Evolutionary conservation across 2,113 vertebrate species (phyloP).

Genomic region (Scartelaos histophorus): DNA sequence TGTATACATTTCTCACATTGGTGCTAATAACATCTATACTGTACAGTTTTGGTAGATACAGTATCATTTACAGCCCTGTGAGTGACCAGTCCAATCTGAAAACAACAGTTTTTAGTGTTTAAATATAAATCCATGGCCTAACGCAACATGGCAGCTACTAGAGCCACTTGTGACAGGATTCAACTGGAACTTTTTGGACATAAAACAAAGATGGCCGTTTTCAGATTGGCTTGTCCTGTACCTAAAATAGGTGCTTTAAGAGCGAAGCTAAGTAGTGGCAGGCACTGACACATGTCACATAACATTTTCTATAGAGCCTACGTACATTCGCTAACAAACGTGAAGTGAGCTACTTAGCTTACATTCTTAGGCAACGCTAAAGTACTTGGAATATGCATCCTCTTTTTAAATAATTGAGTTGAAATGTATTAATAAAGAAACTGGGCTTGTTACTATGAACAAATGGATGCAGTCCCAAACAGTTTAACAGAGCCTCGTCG

Average conservation of each 20-base stretch:
- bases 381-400: conserved; percentile 46
- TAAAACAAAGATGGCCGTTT: conserved; percentile 48
- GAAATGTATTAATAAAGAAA: conserved; percentile 7
- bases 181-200: conserved; percentile 23
- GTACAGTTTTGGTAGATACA: conserved; percentile 87
- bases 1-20: conserved; percentile 90
- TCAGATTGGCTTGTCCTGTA: conserved; percentile 65
- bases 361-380: conserved; percentile 69
- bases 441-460: conserved; percentile 23
- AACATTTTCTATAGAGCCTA: conserved; percentile 66
- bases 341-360: conserved; percentile 73
- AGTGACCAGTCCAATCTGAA: conserved; percentile 79
- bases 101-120: conserved; percentile 61
- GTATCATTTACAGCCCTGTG: conserved; percentile 79
- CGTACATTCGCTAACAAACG: conserved; percentile 71
- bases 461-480: conserved; percentile 69
- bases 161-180: conserved; percentile 21
- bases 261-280: conserved; percentile 73
- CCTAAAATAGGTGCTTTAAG: conserved; percentile 67
- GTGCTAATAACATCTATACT: conserved; percentile 86
- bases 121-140: conserved; percentile 32
- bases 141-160: conserved; percentile 37
- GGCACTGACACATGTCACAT: conserved; percentile 71
- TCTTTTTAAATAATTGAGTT: conserved; percentile 5
- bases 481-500: conserved; percentile 59